Evolutionary conservation across 2,797 vertebrate species (phyloP).

Genomic region (Apogon hyalosoma): DNA sequence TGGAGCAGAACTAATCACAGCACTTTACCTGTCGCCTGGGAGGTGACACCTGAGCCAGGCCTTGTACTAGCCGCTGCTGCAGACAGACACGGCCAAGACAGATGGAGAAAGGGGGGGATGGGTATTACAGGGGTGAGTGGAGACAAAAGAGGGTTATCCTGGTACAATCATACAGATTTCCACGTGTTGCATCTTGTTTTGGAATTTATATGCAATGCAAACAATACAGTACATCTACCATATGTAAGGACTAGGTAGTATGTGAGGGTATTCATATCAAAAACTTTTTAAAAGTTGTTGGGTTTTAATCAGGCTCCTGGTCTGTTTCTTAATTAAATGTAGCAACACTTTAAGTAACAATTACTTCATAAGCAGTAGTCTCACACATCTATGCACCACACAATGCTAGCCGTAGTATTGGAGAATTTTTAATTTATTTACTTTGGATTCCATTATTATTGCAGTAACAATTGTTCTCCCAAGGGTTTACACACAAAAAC

Average conservation of each 20-base stretch:
- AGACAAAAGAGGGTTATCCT: slow-evolving; percentile 51
- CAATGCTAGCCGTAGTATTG: no score
- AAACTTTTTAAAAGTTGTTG: no score
- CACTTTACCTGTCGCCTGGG: slow-evolving; percentile 81
- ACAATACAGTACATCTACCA: background rate
- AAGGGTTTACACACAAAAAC: no score
- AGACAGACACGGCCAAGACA: slow-evolving; percentile 45
- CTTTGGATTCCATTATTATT: no score
- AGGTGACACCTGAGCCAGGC: slow-evolving; percentile 79
- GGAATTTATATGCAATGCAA: slow-evolving; percentile 27
- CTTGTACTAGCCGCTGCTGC: slow-evolving; percentile 46
- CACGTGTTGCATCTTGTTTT: slow-evolving; percentile 43
- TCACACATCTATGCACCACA: no score
- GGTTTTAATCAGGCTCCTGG: no score
- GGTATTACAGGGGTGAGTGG: slow-evolving; percentile 38
- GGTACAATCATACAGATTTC: slow-evolving; percentile 36
- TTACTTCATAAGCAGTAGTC: no score
- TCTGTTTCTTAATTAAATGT: no score
- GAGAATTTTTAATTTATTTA: no score
- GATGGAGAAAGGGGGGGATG: slow-evolving; percentile 34
- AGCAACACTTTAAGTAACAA: no score
- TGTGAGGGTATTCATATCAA: background rate
- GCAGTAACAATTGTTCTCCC: no score
- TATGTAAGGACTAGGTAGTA: background rate
- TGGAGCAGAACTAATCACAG: slow-evolving; percentile 79